A percentile compares a stretch with the other conserved stretches of the same genome.
phyloP scores from a whole-genome alignment of 2,113 vertebrate species.

The Pedetes capensis region DNA sequence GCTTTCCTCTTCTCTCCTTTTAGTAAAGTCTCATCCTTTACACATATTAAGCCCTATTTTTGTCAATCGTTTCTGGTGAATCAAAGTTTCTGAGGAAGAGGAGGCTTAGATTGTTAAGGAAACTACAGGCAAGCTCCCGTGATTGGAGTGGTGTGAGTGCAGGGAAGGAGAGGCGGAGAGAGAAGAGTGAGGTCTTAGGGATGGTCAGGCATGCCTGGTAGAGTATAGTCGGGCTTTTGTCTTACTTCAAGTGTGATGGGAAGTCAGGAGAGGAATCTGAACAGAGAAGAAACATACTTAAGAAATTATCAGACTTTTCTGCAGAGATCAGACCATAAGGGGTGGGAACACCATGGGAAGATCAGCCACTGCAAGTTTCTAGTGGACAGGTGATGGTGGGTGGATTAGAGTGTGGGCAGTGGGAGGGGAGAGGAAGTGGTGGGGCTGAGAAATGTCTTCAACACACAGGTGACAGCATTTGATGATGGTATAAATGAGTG shows the following conservation, averaged over 20 bases:
- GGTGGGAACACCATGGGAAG: background rate
- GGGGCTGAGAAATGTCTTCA: background rate
- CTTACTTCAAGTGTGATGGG: background rate
- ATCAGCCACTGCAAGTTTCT: background rate
- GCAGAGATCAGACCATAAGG: background rate
- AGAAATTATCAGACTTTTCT: background rate
- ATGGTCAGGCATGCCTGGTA: too few species aligned
- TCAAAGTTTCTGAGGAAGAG: background rate
- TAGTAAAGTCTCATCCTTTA: background rate
- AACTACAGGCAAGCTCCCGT: background rate
- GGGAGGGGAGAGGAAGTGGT: too few species aligned
- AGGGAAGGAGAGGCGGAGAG: background rate
- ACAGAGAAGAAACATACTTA: background rate
- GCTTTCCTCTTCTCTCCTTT: background rate
- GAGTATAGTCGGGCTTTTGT: background rate
- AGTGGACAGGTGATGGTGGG: accelerated
- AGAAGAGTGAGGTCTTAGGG: background rate
- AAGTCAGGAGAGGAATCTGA: background rate
- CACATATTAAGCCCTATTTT: background rate
- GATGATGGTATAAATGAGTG: background rate
- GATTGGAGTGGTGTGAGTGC: background rate
- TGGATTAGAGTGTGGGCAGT: too few species aligned
- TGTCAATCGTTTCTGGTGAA: background rate
- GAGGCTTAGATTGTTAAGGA: background rate
- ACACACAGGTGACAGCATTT: background rate